Percentiles rank a stretch among this genome's conserved stretches.
Evolutionary conservation across 2,888 invertebrate genomes (phyloP).

Genomic region (Microctonus hyperodae): DNA sequence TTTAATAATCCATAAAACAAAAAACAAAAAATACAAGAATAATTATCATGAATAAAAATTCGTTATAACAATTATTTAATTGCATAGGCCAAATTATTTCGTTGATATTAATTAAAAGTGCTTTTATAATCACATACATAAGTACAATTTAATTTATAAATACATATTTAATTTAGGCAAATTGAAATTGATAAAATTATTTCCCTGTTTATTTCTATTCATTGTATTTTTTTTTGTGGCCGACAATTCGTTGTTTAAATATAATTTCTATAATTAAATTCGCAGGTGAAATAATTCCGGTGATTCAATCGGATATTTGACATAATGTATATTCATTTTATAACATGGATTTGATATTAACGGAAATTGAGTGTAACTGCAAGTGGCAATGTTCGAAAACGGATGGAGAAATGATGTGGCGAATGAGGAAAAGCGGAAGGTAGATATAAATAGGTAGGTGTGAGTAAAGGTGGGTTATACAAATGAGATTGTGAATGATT

Average conservation of each 20-base stretch:
- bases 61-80: no score
- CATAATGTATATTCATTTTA: background rate
- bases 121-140: background rate
- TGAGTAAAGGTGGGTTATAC: no score
- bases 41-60: no score
- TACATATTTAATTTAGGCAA: background rate
- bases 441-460: background rate
- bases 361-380: background rate
- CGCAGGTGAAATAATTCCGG: background rate
- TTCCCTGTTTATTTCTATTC: background rate
- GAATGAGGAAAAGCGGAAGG: slow-evolving; percentile 1
- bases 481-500: no score
- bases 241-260: background rate
- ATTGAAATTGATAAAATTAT: background rate
- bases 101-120: background rate
- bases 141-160: background rate
- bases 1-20: no score
- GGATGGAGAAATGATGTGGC: background rate
- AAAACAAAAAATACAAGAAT: no score
- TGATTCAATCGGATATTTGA: background rate
- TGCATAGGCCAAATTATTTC: background rate
- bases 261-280: background rate
- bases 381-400: slow-evolving; percentile 10
- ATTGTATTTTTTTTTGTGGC: background rate
- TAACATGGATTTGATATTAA: background rate